Conservation (phyloP, 1,140 invertebrate species). For the Solenopsis invicta region DNA sequence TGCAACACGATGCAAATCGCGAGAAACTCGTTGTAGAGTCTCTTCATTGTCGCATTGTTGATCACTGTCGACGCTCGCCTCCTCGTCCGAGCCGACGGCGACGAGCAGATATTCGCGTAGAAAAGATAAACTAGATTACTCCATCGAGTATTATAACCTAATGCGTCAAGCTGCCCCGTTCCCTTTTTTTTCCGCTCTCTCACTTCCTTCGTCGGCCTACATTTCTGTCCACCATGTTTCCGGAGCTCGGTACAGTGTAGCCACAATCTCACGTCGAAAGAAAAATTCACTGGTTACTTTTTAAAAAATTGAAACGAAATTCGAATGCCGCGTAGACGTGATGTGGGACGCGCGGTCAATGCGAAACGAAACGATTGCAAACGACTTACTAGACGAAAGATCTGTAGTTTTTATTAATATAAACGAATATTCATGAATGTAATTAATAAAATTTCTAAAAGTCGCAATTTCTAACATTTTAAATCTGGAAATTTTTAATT, state of each 20-base stretch:
- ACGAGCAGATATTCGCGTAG: conserved; percentile 41
- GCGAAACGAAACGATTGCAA: no score
- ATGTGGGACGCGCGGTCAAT: not conserved
- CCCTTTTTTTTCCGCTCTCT: not conserved
- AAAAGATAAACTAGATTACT: conserved; percentile 45
- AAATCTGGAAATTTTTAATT: no score
- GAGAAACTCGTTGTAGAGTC: conserved; percentile 74
- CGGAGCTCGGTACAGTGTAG: not conserved
- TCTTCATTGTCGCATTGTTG: conserved; percentile 77
- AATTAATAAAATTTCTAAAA: no score
- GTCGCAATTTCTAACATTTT: no score
- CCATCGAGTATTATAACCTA: conserved; percentile 68
- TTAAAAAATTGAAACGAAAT: not conserved
- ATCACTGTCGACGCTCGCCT: conserved; percentile 15
- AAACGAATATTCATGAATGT: no score
- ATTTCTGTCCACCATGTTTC: conserved; percentile 32
- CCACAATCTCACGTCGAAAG: not conserved
- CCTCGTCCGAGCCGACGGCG: conserved; percentile 11
- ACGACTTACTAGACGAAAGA: no score
- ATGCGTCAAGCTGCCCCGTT: conserved; percentile 40
- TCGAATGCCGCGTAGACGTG: not conserved
- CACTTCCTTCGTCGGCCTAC: conserved; percentile 16
- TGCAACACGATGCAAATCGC: conserved; percentile 77
- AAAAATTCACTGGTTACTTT: conserved; percentile 1
- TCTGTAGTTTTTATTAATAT: no score